These are phyloP conservation scores for Megalopta genalis DNA, from an alignment of 1,140 invertebrate species.

Conservation along the genomic window DNA sequence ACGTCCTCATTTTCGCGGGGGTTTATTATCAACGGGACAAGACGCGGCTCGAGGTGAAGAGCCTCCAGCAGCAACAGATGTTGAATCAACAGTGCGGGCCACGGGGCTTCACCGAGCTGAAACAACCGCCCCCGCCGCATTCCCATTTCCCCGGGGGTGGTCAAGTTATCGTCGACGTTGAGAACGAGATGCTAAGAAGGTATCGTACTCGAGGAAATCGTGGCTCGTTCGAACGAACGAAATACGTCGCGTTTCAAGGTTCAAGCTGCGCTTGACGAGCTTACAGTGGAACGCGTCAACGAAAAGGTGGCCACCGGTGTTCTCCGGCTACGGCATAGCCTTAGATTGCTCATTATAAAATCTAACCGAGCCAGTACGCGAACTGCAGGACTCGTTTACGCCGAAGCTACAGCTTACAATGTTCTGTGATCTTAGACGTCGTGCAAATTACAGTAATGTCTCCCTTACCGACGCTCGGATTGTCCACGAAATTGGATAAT, in stretches of 20 bases:
- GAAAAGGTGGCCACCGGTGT: constrained; percentile 25
- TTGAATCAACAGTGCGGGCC: constrained; percentile 83
- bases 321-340: neutral
- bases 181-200: constrained; percentile 86
- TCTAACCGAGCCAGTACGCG: too few species aligned
- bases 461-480: too few species aligned
- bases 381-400: too few species aligned
- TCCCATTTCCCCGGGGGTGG: constrained; percentile 73
- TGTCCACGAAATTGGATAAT: too few species aligned
- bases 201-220: constrained; percentile 57
- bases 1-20: constrained; percentile 92
- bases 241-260: neutral
- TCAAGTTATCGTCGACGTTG: constrained; percentile 89
- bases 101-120: constrained; percentile 75
- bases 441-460: too few species aligned
- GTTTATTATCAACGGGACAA: constrained; percentile 94
- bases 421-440: too few species aligned
- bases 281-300: neutral
- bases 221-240: neutral
- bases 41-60: constrained; percentile 89
- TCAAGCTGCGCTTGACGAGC: neutral
- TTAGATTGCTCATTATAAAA: too few species aligned
- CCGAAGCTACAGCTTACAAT: too few species aligned
- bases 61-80: constrained; percentile 84
- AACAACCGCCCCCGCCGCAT: constrained; percentile 75